phyloP scores from a whole-genome alignment of 2,113 vertebrate species.

The Tupaia tana region DNA sequence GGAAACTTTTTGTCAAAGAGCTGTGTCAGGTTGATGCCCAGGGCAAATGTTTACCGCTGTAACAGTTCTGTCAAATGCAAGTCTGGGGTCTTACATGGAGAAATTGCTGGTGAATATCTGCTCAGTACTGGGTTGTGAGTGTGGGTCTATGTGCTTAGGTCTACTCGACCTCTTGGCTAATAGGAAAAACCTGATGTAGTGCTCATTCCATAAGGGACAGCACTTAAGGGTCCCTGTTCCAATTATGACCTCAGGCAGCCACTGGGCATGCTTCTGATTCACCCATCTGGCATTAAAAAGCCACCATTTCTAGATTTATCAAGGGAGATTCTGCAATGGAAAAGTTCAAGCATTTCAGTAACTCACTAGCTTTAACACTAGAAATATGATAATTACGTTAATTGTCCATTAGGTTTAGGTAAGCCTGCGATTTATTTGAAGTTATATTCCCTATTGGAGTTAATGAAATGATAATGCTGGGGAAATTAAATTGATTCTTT shows the following conservation, averaged over 20 bases:
- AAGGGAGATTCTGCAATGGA: not conserved
- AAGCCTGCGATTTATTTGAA: constrained; percentile 39
- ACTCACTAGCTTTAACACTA: not conserved
- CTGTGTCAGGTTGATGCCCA: not conserved
- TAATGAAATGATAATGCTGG: constrained; percentile 45
- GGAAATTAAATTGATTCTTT: constrained; percentile 52
- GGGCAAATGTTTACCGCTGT: not conserved
- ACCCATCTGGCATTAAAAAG: constrained; percentile 12
- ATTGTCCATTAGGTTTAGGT: not conserved
- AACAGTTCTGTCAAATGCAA: constrained; percentile 3
- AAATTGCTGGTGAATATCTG: not conserved
- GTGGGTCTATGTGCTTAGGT: not conserved
- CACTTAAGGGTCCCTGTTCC: not conserved
- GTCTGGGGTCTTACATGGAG: not conserved
- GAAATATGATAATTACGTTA: not conserved
- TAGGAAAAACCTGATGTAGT: not conserved
- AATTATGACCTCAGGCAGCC: not conserved
- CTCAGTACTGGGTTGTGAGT: not conserved
- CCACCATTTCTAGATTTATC: not conserved
- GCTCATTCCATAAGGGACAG: not conserved
- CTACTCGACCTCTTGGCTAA: not conserved
- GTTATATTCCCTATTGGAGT: not conserved
- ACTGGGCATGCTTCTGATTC: not conserved
- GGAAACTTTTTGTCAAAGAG: not conserved
- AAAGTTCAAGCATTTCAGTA: not conserved